Conservation (phyloP, 1,140 invertebrate genomes). For the Drosophila grimshawi region DNA sequence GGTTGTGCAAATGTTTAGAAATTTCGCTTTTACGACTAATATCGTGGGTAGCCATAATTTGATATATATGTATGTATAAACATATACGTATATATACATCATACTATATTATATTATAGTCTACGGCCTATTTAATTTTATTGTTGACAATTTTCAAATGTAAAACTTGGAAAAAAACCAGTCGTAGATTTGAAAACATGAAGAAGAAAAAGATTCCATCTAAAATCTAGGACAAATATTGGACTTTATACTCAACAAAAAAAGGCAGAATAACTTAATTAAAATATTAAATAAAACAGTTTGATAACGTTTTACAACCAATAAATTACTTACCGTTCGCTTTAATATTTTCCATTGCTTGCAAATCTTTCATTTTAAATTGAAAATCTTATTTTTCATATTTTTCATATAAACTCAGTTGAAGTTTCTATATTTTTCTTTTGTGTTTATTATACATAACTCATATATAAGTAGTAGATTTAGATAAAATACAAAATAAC, state of each 20-base stretch:
- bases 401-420: conserved; percentile 58
- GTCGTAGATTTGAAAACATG: too few species aligned
- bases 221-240: too few species aligned
- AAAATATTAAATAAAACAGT: too few species aligned
- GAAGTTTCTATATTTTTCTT: conserved; percentile 55
- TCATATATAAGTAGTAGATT: conserved; percentile 40
- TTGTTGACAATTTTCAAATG: neutral
- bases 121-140: neutral
- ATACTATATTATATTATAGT: neutral
- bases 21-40: conserved; percentile 40
- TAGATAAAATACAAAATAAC: conserved; percentile 40
- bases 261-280: too few species aligned
- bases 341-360: too few species aligned
- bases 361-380: neutral
- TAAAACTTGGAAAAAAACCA: too few species aligned
- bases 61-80: neutral
- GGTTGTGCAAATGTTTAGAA: conserved; percentile 35
- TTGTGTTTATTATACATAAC: conserved; percentile 50
- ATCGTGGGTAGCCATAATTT: conserved; percentile 28
- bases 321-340: too few species aligned
- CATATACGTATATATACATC: neutral
- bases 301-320: too few species aligned
- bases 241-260: too few species aligned
- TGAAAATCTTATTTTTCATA: neutral
- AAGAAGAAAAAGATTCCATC: too few species aligned